Conservation (phyloP, 2,888 invertebrate genomes). For the Leptinotarsa tumamoca region DNA sequence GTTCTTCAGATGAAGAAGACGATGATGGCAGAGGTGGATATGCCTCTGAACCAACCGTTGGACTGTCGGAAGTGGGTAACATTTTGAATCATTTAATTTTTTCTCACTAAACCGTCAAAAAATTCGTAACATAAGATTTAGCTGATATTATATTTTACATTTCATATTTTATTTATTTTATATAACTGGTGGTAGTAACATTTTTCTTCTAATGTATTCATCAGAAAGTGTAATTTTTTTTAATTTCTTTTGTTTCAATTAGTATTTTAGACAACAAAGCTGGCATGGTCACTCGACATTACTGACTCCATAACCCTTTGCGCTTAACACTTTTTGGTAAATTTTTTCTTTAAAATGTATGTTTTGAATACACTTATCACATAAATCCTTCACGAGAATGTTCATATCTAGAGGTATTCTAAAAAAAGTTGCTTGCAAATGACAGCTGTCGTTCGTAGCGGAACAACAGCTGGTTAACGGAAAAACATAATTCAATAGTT, state of each 20-base stretch:
- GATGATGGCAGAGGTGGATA: conserved; percentile 87
- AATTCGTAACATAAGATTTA: background rate
- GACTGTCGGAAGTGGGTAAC: conserved; percentile 67
- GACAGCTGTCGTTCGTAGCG: too few species aligned
- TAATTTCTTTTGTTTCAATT: conserved; percentile 34
- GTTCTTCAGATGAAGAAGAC: conserved; percentile 75
- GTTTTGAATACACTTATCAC: background rate
- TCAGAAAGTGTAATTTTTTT: background rate
- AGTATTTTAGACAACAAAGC: conserved; percentile 48
- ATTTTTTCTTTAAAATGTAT: background rate
- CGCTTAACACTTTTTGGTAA: conserved; percentile 23
- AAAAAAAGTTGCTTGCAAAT: background rate
- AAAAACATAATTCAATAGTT: too few species aligned
- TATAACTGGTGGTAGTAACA: too few species aligned
- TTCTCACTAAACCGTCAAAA: background rate
- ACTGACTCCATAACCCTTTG: conserved; percentile 39
- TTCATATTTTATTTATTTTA: background rate
- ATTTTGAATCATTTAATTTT: conserved; percentile 24
- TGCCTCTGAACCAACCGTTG: conserved; percentile 83
- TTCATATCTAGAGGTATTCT: background rate
- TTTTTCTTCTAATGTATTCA: background rate
- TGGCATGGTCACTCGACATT: conserved; percentile 47
- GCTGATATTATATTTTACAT: background rate
- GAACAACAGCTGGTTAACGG: too few species aligned
- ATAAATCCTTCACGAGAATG: background rate